These are phyloP conservation scores for Drosophila leonis DNA, from an alignment of 2,888 invertebrate species.

Conservation along the genomic window DNA sequence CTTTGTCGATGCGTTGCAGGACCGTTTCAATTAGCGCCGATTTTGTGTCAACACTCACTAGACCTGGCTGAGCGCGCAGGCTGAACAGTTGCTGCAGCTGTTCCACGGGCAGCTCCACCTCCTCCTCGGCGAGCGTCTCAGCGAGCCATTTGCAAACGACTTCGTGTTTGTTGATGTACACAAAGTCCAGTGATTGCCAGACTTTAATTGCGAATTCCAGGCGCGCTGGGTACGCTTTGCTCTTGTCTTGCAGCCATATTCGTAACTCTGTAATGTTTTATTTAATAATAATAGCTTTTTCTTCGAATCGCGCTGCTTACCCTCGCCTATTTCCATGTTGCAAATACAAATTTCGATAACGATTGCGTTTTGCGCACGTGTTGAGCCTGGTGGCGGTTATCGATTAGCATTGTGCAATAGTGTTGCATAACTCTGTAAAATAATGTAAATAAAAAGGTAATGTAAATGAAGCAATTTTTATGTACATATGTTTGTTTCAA, in stretches of 20 bases:
- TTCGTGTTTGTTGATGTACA: constrained; percentile 81
- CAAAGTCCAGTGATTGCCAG: constrained; percentile 84
- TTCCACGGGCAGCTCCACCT: constrained; percentile 19
- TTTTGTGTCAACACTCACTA: constrained; percentile 71
- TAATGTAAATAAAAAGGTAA: background rate
- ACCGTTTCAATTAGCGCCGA: constrained; percentile 57
- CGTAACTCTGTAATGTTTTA: constrained; percentile 73
- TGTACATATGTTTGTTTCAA: too few species aligned
- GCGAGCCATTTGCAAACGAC: constrained; percentile 80
- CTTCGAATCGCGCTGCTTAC: constrained; percentile 24
- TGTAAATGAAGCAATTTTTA: background rate
- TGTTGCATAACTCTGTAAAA: constrained; percentile 3
- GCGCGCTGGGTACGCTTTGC: constrained; percentile 75
- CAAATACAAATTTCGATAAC: constrained; percentile 42
- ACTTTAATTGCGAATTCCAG: constrained; percentile 82
- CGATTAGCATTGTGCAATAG: constrained; percentile 19
- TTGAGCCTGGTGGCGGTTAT: constrained; percentile 24
- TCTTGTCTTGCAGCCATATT: constrained; percentile 79
- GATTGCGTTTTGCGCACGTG: constrained; percentile 58
- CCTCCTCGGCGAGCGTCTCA: constrained; percentile 15
- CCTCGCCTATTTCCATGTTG: constrained; percentile 66
- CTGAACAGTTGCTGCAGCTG: constrained; percentile 49
- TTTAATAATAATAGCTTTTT: background rate
- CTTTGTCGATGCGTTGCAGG: constrained; percentile 23
- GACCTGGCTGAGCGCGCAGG: constrained; percentile 79